Evolutionary conservation across 2,797 vertebrate species (phyloP).

Genomic region (Rhinophrynus dorsalis): DNA sequence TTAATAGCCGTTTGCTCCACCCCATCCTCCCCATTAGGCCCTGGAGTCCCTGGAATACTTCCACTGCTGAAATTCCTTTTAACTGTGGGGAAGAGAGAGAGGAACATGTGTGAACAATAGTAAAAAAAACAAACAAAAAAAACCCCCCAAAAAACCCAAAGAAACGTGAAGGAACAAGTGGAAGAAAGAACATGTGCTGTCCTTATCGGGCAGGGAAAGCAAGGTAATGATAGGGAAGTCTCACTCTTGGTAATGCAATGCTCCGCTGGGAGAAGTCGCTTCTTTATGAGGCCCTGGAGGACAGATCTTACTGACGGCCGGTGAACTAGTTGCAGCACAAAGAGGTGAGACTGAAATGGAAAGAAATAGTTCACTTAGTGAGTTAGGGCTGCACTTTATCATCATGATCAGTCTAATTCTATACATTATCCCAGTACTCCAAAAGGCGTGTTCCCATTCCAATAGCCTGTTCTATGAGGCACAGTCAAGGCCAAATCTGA

Average conservation of each 20-base stretch:
- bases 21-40: slow-evolving; percentile 90
- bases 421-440: too few relatives aligned
- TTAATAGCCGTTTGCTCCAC: slow-evolving; percentile 97
- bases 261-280: slow-evolving; percentile 88
- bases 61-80: slow-evolving; percentile 94
- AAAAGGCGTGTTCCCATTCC: too few relatives aligned
- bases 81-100: slow-evolving; percentile 66
- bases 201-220: too few relatives aligned
- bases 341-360: slow-evolving; percentile 83
- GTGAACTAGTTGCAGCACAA: slow-evolving; percentile 90
- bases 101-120: not conserved
- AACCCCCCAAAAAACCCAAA: not conserved
- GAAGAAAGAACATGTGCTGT: not conserved
- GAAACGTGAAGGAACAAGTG: rapidly evolving
- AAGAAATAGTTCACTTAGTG: not conserved
- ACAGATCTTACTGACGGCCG: slow-evolving; percentile 88
- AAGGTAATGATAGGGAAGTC: slow-evolving; percentile 29
- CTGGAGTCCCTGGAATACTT: slow-evolving; percentile 88
- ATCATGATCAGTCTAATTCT: too few relatives aligned
- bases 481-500: too few relatives aligned
- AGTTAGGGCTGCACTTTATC: too few relatives aligned
- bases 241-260: slow-evolving; percentile 93
- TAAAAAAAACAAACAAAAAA: too few relatives aligned
- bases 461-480: too few relatives aligned
- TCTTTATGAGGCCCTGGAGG: slow-evolving; percentile 92